Conservation (phyloP, 2,888 invertebrate species). For the Busseola fusca region DNA sequence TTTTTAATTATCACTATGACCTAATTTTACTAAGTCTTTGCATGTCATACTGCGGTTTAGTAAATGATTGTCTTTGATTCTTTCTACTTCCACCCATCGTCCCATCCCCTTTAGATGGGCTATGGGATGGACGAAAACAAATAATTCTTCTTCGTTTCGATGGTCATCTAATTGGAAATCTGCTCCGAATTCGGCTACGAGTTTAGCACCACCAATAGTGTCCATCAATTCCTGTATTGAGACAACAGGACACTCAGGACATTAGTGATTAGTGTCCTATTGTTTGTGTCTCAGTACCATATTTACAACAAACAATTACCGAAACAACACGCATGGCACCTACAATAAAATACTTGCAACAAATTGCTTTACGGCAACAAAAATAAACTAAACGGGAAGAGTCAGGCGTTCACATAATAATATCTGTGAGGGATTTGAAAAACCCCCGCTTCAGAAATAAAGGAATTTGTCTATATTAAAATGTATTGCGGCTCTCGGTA, state of each 20-base stretch:
- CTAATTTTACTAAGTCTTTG: neutral
- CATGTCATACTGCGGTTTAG: no score
- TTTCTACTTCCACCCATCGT: neutral
- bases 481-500: constrained; percentile 63
- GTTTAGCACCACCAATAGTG: neutral
- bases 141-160: neutral
- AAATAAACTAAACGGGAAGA: neutral
- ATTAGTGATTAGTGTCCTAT: neutral
- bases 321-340: neutral
- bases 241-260: neutral
- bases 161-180: neutral
- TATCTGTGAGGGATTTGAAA: neutral
- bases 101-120: neutral
- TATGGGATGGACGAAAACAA: neutral
- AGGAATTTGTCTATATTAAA: constrained; percentile 45
- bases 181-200: neutral
- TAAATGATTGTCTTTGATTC: no score
- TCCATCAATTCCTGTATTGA: no score
- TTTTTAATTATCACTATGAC: neutral
- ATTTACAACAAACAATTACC: neutral
- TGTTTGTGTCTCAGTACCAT: neutral
- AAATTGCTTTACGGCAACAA: constrained; percentile 1
- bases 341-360: neutral
- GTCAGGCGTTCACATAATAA: constrained; percentile 17
- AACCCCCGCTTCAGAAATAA: constrained; percentile 14